phyloP scores from a whole-genome alignment of 2,888 invertebrate genomes.

The Cynaeus angustus region DNA sequence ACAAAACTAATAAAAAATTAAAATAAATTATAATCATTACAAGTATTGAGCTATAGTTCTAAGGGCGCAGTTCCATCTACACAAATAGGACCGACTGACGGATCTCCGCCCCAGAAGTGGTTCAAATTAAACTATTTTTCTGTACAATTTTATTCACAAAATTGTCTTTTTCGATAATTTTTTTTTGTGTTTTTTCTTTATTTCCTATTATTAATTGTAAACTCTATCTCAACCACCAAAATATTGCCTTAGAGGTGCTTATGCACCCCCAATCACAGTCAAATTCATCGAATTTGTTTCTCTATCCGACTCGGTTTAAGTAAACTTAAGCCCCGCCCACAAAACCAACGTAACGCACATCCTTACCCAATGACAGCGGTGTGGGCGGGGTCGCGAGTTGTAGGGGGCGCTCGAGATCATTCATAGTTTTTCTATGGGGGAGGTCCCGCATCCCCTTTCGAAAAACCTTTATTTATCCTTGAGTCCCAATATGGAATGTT shows the following conservation, averaged over 20 bases:
- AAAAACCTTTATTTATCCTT: conserved; percentile 68
- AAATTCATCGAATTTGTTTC: conserved; percentile 17
- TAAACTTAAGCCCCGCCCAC: conserved; percentile 1
- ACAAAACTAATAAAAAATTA: conserved; percentile 56
- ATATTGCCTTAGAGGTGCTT: conserved; percentile 41
- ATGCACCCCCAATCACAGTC: conserved; percentile 42
- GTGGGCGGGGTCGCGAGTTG: conserved; percentile 14
- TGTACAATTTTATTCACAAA: conserved; percentile 64
- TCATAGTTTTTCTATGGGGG: conserved; percentile 7
- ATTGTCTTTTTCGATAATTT: conserved; percentile 56
- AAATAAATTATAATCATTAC: conserved; percentile 53
- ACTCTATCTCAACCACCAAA: conserved; percentile 39
- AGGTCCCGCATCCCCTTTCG: conserved; percentile 20
- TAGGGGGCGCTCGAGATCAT: conserved; percentile 39
- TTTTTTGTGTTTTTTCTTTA: conserved; percentile 24
- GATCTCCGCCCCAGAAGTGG: conserved; percentile 14
- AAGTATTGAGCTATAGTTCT: conserved; percentile 55
- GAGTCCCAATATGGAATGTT: conserved; percentile 69
- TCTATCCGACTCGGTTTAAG: conserved; percentile 4
- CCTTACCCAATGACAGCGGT: conserved; percentile 1
- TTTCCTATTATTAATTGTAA: conserved; percentile 16
- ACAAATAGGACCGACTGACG: conserved; percentile 6
- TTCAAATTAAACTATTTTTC: conserved; percentile 54
- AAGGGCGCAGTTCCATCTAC: conserved; percentile 7
- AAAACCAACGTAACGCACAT: background rate